Evolutionary conservation across 2,797 vertebrate species (phyloP).

Genomic region (Menidia menidia): DNA sequence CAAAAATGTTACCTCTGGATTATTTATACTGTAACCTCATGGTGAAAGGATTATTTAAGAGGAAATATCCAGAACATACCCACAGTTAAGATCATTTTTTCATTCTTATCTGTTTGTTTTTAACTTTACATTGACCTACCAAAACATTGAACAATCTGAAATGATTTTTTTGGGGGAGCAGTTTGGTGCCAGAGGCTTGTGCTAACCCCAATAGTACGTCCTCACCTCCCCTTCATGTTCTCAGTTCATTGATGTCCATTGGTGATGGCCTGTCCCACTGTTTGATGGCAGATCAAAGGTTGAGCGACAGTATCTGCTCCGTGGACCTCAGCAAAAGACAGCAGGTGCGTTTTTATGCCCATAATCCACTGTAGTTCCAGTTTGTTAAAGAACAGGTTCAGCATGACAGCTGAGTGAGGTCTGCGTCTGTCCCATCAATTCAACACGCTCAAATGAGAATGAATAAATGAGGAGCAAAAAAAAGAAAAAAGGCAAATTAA

Average conservation of each 20-base stretch:
- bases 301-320: conserved; percentile 46
- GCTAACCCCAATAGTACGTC: conserved; percentile 25
- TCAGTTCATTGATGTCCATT: conserved; percentile 51
- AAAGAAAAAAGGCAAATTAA: conserved; percentile 14
- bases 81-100: background rate
- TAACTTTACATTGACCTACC: background rate
- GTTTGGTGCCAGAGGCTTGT: conserved; percentile 20
- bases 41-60: background rate
- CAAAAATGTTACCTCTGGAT: conserved; percentile 1
- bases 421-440: conserved; percentile 3
- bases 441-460: background rate
- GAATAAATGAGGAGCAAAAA: background rate
- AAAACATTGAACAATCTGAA: background rate
- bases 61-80: background rate
- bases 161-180: background rate
- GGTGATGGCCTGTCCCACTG: conserved; percentile 49
- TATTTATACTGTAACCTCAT: conserved; percentile 3
- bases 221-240: conserved; percentile 54
- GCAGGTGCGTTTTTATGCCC: conserved; percentile 64
- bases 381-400: conserved; percentile 18
- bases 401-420: background rate
- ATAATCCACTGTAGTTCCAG: conserved; percentile 5
- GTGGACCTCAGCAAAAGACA: conserved; percentile 40
- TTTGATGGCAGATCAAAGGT: conserved; percentile 81
- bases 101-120: background rate